A percentile compares a stretch with the other conserved stretches of the same genome.
Evolutionary conservation across 2,888 invertebrate species (phyloP).

Genomic region (Pediacus dermestoides): DNA sequence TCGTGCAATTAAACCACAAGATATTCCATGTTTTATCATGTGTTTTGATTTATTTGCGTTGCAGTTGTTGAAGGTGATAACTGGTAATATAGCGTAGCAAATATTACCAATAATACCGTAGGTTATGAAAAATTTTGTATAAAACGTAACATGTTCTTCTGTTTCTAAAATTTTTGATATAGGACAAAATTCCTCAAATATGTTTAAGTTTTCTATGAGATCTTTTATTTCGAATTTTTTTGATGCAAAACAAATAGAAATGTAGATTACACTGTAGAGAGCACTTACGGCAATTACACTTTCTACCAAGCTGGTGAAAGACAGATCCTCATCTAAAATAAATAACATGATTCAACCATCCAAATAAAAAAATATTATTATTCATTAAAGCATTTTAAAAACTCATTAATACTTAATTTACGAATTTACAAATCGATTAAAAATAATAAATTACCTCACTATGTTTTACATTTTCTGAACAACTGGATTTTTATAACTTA

Average conservation of each 20-base stretch:
- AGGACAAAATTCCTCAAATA: slow-evolving; percentile 22
- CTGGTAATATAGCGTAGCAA: slow-evolving; percentile 26
- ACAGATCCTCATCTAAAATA: slow-evolving; percentile 17
- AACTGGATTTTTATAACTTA: too few species aligned
- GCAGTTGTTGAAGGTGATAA: slow-evolving; percentile 26
- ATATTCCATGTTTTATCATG: slow-evolving; percentile 29
- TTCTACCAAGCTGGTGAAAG: slow-evolving; percentile 21
- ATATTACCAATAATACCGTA: slow-evolving; percentile 29
- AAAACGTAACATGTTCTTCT: slow-evolving; percentile 20
- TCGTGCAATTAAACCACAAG: slow-evolving; percentile 27
- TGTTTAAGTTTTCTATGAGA: slow-evolving; percentile 17
- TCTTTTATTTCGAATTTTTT: slow-evolving; percentile 15
- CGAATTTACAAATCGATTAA: too few species aligned
- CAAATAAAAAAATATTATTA: too few species aligned
- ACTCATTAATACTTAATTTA: too few species aligned
- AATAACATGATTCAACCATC: too few species aligned
- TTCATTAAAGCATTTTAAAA: too few species aligned
- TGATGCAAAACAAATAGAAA: background rate
- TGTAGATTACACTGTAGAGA: slow-evolving; percentile 8
- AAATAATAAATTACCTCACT: too few species aligned
- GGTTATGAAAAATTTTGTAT: slow-evolving; percentile 24
- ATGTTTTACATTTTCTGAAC: too few species aligned
- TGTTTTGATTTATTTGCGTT: slow-evolving; percentile 19
- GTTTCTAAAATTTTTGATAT: slow-evolving; percentile 15
- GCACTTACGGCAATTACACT: slow-evolving; percentile 3